phyloP scores from a whole-genome alignment of 2,797 vertebrate species.

The Ctenochaetus hawaiiensis region DNA sequence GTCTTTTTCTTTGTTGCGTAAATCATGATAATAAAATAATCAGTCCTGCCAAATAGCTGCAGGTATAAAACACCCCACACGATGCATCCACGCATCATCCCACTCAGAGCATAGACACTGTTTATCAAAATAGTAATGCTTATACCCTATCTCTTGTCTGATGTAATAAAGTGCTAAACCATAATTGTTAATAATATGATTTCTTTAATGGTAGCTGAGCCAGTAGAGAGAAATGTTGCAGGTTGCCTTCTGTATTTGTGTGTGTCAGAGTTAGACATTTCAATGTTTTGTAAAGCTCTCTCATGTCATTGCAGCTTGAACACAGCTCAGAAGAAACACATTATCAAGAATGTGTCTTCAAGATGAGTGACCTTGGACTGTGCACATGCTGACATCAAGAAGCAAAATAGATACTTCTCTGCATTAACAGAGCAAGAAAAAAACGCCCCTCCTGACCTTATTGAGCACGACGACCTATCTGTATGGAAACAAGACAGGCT shows the following conservation, averaged over 20 bases:
- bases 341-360: conserved; percentile 23
- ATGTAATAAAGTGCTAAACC: background rate
- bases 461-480: conserved; percentile 46
- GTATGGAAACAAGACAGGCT: conserved; percentile 63
- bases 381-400: conserved; percentile 36
- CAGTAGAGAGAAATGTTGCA: background rate
- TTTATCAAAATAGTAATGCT: conserved; percentile 4
- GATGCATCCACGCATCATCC: conserved; percentile 34
- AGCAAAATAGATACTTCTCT: conserved; percentile 35
- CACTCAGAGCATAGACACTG: conserved; percentile 20
- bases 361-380: conserved; percentile 72
- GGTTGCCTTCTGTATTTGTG: background rate
- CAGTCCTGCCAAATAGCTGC: background rate
- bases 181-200: background rate
- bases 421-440: conserved; percentile 39
- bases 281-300: conserved; percentile 34
- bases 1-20: background rate
- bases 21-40: background rate
- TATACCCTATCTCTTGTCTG: background rate
- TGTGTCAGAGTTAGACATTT: background rate
- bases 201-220: background rate
- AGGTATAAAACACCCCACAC: conserved; percentile 13
- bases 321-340: conserved; percentile 46
- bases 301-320: conserved; percentile 73
- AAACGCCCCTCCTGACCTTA: conserved; percentile 39